These are phyloP conservation scores for Drosophila basisetae DNA, from an alignment of 2,888 invertebrate genomes.

Conservation along the genomic window DNA sequence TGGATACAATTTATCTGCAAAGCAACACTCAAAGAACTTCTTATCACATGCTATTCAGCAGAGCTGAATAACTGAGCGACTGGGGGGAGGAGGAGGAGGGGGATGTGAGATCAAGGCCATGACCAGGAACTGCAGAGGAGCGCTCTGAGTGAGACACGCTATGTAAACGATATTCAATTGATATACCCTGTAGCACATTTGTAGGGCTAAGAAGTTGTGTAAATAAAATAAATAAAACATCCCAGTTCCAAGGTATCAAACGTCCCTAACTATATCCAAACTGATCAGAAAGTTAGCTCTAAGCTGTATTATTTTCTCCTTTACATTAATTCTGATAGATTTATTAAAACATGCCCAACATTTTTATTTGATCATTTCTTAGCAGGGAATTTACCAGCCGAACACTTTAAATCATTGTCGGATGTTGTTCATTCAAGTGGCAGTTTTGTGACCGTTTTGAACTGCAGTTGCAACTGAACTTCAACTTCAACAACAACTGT, in stretches of 20 bases:
- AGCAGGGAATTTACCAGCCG: not conserved
- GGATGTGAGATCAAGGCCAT: constrained; percentile 52
- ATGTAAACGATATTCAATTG: constrained; percentile 73
- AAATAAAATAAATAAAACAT: not conserved
- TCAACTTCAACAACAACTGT: constrained; percentile 37
- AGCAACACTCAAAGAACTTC: constrained; percentile 19
- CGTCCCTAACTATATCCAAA: not conserved
- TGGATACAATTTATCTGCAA: not conserved
- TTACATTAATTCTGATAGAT: not conserved
- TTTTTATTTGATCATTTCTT: not conserved
- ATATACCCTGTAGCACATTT: constrained; percentile 7
- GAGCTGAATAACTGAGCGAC: not conserved
- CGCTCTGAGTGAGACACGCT: constrained; percentile 22
- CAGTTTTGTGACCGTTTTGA: constrained; percentile 25
- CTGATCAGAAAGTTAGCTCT: not conserved
- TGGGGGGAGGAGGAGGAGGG: not conserved
- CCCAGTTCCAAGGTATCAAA: no score
- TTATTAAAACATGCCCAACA: not conserved
- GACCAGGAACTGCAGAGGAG: constrained; percentile 35
- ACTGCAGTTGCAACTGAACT: constrained; percentile 29
- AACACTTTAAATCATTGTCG: not conserved
- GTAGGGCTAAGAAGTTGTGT: not conserved
- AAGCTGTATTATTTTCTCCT: not conserved
- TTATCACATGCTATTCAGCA: constrained; percentile 28
- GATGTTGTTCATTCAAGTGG: constrained; percentile 32